These are phyloP conservation scores for Onychostruthus taczanowskii DNA, from an alignment of 2,113 vertebrate genomes.

Conservation along the genomic window DNA sequence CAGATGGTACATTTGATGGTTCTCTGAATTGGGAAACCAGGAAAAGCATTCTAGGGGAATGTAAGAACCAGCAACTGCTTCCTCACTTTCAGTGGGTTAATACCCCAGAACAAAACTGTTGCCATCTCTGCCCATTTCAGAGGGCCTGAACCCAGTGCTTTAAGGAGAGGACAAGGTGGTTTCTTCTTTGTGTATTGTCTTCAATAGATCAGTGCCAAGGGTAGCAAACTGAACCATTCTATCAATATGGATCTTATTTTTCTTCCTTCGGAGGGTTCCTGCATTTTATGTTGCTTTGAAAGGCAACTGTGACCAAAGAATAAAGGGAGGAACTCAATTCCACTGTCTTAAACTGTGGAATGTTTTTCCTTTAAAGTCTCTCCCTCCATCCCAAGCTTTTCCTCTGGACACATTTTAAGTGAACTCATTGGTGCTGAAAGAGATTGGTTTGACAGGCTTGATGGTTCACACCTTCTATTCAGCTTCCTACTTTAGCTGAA, in stretches of 20 bases:
- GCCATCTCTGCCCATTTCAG: neutral
- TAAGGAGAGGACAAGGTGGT: neutral
- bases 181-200: neutral
- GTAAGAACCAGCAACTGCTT: neutral
- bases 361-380: neutral
- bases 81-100: neutral
- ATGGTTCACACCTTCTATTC: constrained; percentile 26
- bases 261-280: neutral
- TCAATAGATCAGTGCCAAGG: neutral
- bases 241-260: neutral
- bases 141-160: neutral
- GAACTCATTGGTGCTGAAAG: neutral
- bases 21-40: neutral
- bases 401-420: neutral
- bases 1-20: neutral
- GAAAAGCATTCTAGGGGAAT: neutral
- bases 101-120: neutral
- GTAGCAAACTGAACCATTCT: neutral
- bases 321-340: neutral
- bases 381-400: neutral
- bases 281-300: neutral
- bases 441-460: neutral
- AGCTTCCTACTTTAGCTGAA: neutral
- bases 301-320: neutral
- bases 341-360: neutral